Evolutionary conservation across 2,888 invertebrate genomes (phyloP), one percentile per base, ranked within the genome.

Genomic region (Trichacis sp.): DNA sequence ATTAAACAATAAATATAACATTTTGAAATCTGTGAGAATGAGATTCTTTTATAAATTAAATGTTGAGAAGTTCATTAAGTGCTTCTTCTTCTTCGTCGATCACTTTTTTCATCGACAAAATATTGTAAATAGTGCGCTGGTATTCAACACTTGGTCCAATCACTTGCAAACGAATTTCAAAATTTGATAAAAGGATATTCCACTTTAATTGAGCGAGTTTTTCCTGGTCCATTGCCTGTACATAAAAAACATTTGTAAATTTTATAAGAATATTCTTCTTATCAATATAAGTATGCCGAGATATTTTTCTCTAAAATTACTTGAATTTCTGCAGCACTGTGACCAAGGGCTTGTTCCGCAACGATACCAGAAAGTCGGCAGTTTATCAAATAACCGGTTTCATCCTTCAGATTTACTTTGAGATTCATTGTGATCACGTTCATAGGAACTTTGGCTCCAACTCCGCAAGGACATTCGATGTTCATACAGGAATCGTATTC

Each of bases 371-470:
- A 73, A 49, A 84, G 66, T 64, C 77, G 73, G 56, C 84, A 84
- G 8, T 82, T 83, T n/a, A 84, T 77, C 0, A 84, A 73, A 65
- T 83, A 83, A 19, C 84, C 84, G 1, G 83, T 81, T 6, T 78
- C 72, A 42, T 84, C 84, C 65, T 79, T 82, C 0, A 84, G 54
- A 69, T 81, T 82, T 2, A 84, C 64, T 63, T 78, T 80, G 8
- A 84, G 48, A 29, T 77, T 79, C 12, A 84, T 70, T 14, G 63
- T 77, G 1, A 64, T 38, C 0, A 73, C 19, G 48, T 83, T 83
- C 36, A 74, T 60, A 1, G 83, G 83, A 4, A 64, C 58, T 15
- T 72, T 75, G 14, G 65, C 70, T 9, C 84, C 84, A 30, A 79
- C 81, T n/a, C 83, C 83, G 19, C 75, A 79, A 1, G 83, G 80